Percentiles rank a stretch among this genome's conserved stretches.
These are phyloP conservation scores for Trematocara unimaculatum DNA, from an alignment of 2,113 vertebrate species.

Conservation along the genomic window DNA sequence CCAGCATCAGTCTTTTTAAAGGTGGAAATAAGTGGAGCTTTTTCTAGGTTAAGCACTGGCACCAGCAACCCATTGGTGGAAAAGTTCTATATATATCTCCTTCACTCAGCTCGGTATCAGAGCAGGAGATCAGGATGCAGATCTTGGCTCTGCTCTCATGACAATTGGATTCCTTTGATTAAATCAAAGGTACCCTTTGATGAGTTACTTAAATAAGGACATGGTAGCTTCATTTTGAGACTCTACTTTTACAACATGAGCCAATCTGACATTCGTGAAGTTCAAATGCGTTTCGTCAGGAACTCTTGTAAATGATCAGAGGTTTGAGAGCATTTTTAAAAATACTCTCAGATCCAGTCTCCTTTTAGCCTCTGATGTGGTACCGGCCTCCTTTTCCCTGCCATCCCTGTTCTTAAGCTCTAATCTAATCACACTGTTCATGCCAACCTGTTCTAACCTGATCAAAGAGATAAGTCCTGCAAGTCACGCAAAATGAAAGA, in stretches of 20 bases:
- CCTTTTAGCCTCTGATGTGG: not conserved
- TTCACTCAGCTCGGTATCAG: not conserved
- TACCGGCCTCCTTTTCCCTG: not conserved
- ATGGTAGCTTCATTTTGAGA: not conserved
- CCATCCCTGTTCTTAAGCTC: not conserved
- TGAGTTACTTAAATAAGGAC: not conserved
- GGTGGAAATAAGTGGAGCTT: not conserved
- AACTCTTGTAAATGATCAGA: not conserved
- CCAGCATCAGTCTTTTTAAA: not conserved
- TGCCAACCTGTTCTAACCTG: not conserved
- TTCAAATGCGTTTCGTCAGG: not conserved
- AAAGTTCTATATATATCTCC: not conserved
- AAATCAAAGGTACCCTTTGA: not conserved
- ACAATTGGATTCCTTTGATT: constrained; percentile 14
- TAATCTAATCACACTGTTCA: constrained; percentile 11
- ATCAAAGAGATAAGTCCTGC: not conserved
- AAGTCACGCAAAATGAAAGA: constrained; percentile 3
- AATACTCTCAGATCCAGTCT: not conserved
- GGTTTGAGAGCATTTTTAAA: not conserved
- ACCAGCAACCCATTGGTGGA: not conserved
- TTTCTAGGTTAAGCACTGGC: not conserved
- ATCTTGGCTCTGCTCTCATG: not conserved
- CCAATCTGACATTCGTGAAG: not conserved
- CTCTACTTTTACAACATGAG: not conserved
- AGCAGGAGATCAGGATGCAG: not conserved